A percentile compares a stretch with the other conserved stretches of the same genome.
Conservation (phyloP, 1,140 invertebrate species). For the Diachasma alloeum region DNA sequence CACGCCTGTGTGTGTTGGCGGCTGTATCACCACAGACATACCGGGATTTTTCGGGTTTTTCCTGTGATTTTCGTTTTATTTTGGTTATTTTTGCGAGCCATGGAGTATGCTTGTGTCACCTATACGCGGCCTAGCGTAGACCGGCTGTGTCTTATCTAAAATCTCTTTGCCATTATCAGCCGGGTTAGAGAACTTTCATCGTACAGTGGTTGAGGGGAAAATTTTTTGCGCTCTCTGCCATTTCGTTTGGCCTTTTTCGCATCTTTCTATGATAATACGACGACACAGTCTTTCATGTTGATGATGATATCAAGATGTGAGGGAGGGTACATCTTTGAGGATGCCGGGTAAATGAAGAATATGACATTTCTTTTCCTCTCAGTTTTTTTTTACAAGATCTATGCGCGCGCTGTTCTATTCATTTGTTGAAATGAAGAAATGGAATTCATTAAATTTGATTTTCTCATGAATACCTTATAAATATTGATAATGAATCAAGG, state of each 20-base stretch:
- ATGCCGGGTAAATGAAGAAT: background rate
- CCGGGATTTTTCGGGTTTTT: background rate
- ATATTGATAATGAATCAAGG: too few relatives aligned
- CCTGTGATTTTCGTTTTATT: background rate
- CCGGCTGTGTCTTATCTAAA: background rate
- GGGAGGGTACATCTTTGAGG: background rate
- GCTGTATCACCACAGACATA: background rate
- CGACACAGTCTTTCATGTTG: background rate
- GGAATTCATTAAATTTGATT: too few relatives aligned
- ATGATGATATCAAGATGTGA: background rate
- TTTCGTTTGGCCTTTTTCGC: background rate
- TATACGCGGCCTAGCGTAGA: background rate
- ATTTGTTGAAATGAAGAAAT: too few relatives aligned
- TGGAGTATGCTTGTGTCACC: background rate
- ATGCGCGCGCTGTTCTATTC: too few relatives aligned
- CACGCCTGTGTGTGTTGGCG: background rate
- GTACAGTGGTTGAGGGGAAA: background rate
- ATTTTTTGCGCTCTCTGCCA: background rate
- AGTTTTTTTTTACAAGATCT: too few relatives aligned
- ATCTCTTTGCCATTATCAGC: conserved; percentile 7
- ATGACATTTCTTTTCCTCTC: background rate
- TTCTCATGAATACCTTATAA: too few relatives aligned
- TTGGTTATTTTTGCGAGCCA: background rate
- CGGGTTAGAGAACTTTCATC: background rate
- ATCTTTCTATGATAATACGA: background rate